Evolutionary conservation across 2,797 vertebrate genomes (phyloP).

Genomic region (Otolemur crassicaudatus): DNA sequence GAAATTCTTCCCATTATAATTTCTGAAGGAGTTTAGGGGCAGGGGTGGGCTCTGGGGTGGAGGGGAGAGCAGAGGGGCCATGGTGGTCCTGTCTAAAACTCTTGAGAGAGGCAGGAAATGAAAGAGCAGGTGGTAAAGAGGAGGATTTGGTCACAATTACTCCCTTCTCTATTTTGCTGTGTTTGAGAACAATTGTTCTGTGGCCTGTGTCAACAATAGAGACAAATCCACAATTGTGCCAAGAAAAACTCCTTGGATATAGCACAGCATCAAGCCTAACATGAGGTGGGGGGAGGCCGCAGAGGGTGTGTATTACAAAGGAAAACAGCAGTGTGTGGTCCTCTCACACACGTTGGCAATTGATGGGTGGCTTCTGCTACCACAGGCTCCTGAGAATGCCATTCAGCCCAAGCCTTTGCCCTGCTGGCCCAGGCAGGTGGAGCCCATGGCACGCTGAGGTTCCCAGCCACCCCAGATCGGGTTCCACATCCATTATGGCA

Average conservation of each 20-base stretch:
- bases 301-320: neutral
- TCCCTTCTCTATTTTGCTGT: neutral
- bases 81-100: neutral
- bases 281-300: neutral
- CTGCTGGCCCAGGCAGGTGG: neutral
- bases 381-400: neutral
- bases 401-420: neutral
- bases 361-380: neutral
- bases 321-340: constrained; percentile 73
- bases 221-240: constrained; percentile 13
- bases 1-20: neutral
- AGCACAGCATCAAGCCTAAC: neutral
- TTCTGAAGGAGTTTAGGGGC: neutral
- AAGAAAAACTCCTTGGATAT: constrained; percentile 60
- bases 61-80: neutral
- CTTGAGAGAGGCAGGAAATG: neutral
- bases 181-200: constrained; percentile 54
- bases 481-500: neutral
- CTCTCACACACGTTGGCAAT: neutral
- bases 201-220: constrained; percentile 40
- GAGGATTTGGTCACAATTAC: neutral
- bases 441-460: neutral
- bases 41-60: neutral
- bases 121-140: neutral
- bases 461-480: neutral